Evolutionary conservation across 2,113 vertebrate genomes (phyloP).

Genomic region (zebrafish (Danio rerio)): GRCz12tu NC_133182.1:38163001-38163500

Average conservation of each 20-base stretch:
- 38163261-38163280: background rate
- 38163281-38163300: constrained; percentile 28
- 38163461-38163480: constrained; percentile 1
- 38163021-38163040: background rate
- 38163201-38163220: constrained; percentile 28
- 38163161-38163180: constrained; percentile 32
- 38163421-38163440: background rate
- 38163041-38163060: background rate
- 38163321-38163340: constrained; percentile 12
- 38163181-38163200: constrained; percentile 5
- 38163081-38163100: background rate
- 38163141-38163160: constrained; percentile 23
- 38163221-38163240: constrained; percentile 37
- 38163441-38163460: constrained; percentile 4
- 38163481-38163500: background rate
- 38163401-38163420: constrained; percentile 1
- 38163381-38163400: background rate
- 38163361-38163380: background rate
- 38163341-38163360: background rate
- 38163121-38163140: constrained; percentile 2
- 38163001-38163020: background rate
- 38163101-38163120: background rate
- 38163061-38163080: background rate
- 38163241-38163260: constrained; percentile 25
- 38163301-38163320: constrained; percentile 23